Conservation (phyloP, 2,888 invertebrate species). For the Scaptomyza tumidula region DNA sequence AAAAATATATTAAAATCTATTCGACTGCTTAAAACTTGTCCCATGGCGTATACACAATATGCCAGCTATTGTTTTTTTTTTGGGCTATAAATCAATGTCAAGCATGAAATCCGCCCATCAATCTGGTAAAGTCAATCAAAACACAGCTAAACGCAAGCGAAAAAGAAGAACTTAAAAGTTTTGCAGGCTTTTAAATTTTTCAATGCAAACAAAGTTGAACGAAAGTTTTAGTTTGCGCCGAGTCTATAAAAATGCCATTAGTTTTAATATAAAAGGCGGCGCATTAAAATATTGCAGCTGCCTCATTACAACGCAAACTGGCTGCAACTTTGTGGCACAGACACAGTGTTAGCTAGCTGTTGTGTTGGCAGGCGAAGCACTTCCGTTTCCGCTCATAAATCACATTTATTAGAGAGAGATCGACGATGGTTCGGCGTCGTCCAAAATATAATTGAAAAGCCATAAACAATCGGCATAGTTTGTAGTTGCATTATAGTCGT, state of each 20-base stretch:
- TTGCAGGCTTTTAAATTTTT: slow-evolving; percentile 29
- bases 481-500: slow-evolving; percentile 41
- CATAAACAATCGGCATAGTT: slow-evolving; percentile 46
- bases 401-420: slow-evolving; percentile 65
- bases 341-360: slow-evolving; percentile 4
- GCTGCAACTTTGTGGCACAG: slow-evolving; percentile 31
- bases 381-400: slow-evolving; percentile 68
- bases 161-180: slow-evolving; percentile 44
- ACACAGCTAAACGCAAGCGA: slow-evolving; percentile 6
- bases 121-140: slow-evolving; percentile 69
- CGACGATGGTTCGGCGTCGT: slow-evolving; percentile 40
- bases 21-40: slow-evolving; percentile 1
- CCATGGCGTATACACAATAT: slow-evolving; percentile 53
- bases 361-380: slow-evolving; percentile 36
- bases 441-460: slow-evolving; percentile 57
- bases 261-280: slow-evolving; percentile 33
- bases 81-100: slow-evolving; percentile 74
- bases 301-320: slow-evolving; percentile 31
- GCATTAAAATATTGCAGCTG: slow-evolving; percentile 51
- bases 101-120: slow-evolving; percentile 60
- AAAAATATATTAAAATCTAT: neutral
- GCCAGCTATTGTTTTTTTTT: slow-evolving; percentile 33
- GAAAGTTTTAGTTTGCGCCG: slow-evolving; percentile 25
- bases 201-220: slow-evolving; percentile 17
- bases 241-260: slow-evolving; percentile 57